These are phyloP conservation scores for Ethmia dodecea DNA, from an alignment of 2,888 invertebrate genomes.

Conservation along the genomic window DNA sequence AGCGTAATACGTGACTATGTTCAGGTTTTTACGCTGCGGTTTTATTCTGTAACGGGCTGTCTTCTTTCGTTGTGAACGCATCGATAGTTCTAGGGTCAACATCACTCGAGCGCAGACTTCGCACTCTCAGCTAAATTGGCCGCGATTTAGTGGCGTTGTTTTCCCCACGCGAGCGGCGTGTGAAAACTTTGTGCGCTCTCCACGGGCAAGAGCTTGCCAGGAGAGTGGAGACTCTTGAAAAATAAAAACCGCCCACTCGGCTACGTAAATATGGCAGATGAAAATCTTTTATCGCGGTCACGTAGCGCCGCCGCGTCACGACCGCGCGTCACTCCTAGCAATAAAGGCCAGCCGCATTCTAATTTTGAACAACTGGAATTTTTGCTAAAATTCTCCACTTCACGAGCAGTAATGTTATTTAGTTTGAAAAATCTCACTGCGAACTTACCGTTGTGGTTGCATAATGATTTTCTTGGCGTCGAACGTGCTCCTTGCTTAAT, in stretches of 20 bases:
- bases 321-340: constrained; percentile 61
- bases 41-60: constrained; percentile 43
- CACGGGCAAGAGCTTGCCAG: constrained; percentile 25
- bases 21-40: constrained; percentile 43
- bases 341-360: constrained; percentile 73
- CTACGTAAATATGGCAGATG: constrained; percentile 76
- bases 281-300: constrained; percentile 78
- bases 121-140: constrained; percentile 29
- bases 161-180: constrained; percentile 59
- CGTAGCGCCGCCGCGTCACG: constrained; percentile 65
- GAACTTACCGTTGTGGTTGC: constrained; percentile 45
- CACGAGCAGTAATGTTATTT: constrained; percentile 28
- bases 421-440: constrained; percentile 33
- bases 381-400: constrained; percentile 46
- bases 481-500: constrained; percentile 36
- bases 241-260: constrained; percentile 75
- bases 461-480: constrained; percentile 46
- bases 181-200: constrained; percentile 62
- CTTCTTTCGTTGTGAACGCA: constrained; percentile 43
- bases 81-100: constrained; percentile 44
- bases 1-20: constrained; percentile 51
- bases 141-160: constrained; percentile 25
- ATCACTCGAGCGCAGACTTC: constrained; percentile 30
- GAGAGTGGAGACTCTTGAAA: constrained; percentile 65
- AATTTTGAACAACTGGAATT: constrained; percentile 68